Base-by-base conservation (phyloP, 2,113 vertebrate genomes). In the Callorhinus ursinus region DNA sequence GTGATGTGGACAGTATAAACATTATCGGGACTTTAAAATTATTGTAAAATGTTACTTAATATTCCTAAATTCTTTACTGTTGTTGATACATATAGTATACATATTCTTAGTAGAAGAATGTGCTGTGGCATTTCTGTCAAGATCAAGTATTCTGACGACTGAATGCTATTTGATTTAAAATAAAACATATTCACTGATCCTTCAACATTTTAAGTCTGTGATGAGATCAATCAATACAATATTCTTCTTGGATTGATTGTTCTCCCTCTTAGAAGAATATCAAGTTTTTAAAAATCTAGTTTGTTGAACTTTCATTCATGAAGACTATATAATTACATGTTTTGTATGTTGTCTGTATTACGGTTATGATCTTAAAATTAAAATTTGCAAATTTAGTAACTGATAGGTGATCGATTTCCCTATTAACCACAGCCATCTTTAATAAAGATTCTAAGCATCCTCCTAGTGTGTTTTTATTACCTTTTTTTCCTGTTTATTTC, bases 201-300 rank as follows among this genome's bases (percentile, higher is more conserved):
- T 97, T 97, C 91, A 80, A 84, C 81, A 97, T 97, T 97, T 97
- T 98, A 96, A 14, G 93, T 96, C 95, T 93, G 96, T 98, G 96
- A 97, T 98, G 97, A 96, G 89, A 98, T 98, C 98, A 98, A 98
- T 98, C 96, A 98, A 94, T 97, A 95, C 95, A 97, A 93, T 98
- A 76, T 94, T 16, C 97, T 97, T 98, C 93, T 90, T 82, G 72
- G 49, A 97, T 95, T 98, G 96, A 95, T 96, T 95, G 86, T 7
- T 18, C 13, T 42, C 46, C 61, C 72, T 59, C 65, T 97, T 87
- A 95, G 89, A 96, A 90, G 65, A 94, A 91, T 57, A 97, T 51
- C 49, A 84, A 11, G 1, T 97, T 81, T 97, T 97, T 84, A 88
- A 96, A 98, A 97, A 92, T 51, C 49, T 46, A 97, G 36, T 96